Evolutionary conservation across 2,797 vertebrate genomes (phyloP).

Genomic region (Muraenolepis orangiensis): DNA sequence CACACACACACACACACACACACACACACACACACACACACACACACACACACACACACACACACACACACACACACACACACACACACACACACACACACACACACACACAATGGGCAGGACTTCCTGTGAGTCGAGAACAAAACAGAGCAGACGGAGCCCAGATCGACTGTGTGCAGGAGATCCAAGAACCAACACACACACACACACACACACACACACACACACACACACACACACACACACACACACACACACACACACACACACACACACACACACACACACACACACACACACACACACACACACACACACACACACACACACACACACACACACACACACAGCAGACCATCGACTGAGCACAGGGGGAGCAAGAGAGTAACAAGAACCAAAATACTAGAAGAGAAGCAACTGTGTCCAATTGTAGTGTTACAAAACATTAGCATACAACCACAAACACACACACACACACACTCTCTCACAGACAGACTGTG

Average conservation of each 20-base stretch:
- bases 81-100: constrained; percentile 30
- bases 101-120: constrained; percentile 63
- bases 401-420: not conserved
- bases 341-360: no score
- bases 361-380: no score
- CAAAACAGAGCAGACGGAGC: constrained; percentile 54
- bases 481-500: not conserved
- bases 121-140: constrained; percentile 69
- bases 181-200: not conserved
- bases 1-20: constrained; percentile 30
- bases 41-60: constrained; percentile 30
- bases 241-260: constrained; percentile 9
- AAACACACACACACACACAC: not conserved
- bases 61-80: constrained; percentile 10
- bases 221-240: constrained; percentile 6
- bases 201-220: not conserved
- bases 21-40: constrained; percentile 10
- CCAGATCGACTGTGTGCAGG: constrained; percentile 7
- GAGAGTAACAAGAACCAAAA: no score
- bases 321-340: not conserved
- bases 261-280: constrained; percentile 13
- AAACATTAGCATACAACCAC: no score
- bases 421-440: constrained; percentile 14
- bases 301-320: not conserved
- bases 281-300: constrained; percentile 3